These are phyloP conservation scores for Sylvicapra grimmia DNA, from an alignment of 2,113 vertebrate species.

Conservation along the genomic window DNA sequence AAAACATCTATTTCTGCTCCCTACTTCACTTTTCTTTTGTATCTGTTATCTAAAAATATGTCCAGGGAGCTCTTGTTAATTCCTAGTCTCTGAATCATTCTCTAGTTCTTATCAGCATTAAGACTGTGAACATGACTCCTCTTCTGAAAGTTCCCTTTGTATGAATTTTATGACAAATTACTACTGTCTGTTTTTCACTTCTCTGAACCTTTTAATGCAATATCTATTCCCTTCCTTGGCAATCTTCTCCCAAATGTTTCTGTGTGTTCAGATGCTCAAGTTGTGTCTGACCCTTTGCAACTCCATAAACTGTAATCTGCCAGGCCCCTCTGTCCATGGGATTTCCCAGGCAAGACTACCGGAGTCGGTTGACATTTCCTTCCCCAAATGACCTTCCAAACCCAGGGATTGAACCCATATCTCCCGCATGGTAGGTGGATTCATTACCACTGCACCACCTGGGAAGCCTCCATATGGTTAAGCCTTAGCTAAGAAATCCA, in stretches of 20 bases:
- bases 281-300: not conserved
- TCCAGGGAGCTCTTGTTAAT: not conserved
- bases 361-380: not conserved
- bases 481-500: not conserved
- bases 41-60: not conserved
- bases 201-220: not conserved
- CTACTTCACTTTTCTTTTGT: not conserved
- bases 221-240: not conserved
- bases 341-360: not conserved
- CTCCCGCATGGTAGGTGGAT: not conserved
- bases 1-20: not conserved
- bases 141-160: not conserved
- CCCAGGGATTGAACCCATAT: rapidly evolving
- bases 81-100: not conserved
- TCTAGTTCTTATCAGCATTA: not conserved
- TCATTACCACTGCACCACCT: not conserved
- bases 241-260: not conserved
- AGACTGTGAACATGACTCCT: not conserved
- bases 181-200: not conserved
- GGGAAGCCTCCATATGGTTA: not conserved
- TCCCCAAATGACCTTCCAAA: not conserved
- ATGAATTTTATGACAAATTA: not conserved
- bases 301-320: not conserved
- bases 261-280: not conserved
- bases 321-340: not conserved